Conservation (phyloP, 53 echinoderm and acorn worm species). For the Mesocentrotus franciscanus region DNA sequence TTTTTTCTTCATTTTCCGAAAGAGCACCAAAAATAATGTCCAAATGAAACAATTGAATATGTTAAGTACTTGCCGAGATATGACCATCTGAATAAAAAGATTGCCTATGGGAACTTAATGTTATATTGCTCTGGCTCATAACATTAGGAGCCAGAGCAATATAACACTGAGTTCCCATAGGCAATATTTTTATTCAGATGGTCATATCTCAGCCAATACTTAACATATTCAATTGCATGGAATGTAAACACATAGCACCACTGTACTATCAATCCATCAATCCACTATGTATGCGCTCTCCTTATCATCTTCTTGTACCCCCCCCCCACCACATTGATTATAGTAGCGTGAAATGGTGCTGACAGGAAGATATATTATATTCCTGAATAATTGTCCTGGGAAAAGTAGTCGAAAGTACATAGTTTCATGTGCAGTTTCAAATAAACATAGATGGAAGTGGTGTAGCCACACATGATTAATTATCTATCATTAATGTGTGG, state of each 20-base stretch:
- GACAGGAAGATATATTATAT: background rate
- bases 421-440: background rate
- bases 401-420: background rate
- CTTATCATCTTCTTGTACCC: background rate
- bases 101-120: no score
- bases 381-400: background rate
- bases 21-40: no score
- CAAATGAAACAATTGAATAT: no score
- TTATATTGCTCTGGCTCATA: no score
- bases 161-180: no score
- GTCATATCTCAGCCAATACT: no score
- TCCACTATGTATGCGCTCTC: background rate
- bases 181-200: no score
- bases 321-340: background rate
- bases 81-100: no score
- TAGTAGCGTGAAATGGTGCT: background rate
- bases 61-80: no score
- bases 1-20: no score
- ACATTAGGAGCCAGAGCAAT: no score
- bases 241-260: background rate
- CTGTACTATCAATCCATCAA: background rate
- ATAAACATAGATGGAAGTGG: background rate
- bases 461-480: background rate
- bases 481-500: background rate
- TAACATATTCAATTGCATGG: background rate